Percentiles rank a stretch among this genome's conserved stretches.
These are phyloP conservation scores for Hemichromis elongatus DNA, from an alignment of 2,113 vertebrate species.

Conservation along the genomic window DNA sequence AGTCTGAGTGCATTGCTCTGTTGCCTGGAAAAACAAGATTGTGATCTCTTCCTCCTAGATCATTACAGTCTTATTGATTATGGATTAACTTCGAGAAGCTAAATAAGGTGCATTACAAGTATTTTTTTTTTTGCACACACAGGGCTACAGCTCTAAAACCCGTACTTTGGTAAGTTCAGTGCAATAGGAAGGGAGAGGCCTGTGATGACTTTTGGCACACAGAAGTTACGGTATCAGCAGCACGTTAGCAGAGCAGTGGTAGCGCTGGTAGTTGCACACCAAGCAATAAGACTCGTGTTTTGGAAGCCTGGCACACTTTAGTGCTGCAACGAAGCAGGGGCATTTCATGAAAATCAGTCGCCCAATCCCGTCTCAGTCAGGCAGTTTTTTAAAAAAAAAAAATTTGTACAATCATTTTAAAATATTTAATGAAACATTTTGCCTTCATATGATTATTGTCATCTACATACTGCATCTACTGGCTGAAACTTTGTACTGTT, in stretches of 20 bases:
- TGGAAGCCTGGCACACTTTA: not conserved
- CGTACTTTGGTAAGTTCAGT: not conserved
- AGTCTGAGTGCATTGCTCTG: not conserved
- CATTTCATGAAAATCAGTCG: not conserved
- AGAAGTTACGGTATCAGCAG: not conserved
- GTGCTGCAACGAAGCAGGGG: not conserved
- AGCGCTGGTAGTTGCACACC: not conserved
- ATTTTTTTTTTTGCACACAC: not conserved
- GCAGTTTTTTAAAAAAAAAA: too few relatives aligned
- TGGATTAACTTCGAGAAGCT: not conserved
- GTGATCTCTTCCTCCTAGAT: not conserved
- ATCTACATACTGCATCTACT: not conserved
- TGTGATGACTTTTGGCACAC: not conserved
- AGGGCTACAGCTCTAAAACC: not conserved
- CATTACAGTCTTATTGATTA: slow-evolving; percentile 15
- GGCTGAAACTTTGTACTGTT: not conserved
- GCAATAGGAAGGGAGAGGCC: not conserved
- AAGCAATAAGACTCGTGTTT: not conserved
- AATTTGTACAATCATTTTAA: not conserved
- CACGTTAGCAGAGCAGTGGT: not conserved
- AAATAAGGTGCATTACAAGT: not conserved
- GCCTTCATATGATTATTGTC: not conserved
- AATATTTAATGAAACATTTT: not conserved
- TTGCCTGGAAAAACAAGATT: not conserved
- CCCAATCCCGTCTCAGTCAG: not conserved